Evolutionary conservation across 1,140 invertebrate genomes (phyloP), one percentile per base, ranked within the genome.

Genomic region (Procambarus clarkii): DNA sequence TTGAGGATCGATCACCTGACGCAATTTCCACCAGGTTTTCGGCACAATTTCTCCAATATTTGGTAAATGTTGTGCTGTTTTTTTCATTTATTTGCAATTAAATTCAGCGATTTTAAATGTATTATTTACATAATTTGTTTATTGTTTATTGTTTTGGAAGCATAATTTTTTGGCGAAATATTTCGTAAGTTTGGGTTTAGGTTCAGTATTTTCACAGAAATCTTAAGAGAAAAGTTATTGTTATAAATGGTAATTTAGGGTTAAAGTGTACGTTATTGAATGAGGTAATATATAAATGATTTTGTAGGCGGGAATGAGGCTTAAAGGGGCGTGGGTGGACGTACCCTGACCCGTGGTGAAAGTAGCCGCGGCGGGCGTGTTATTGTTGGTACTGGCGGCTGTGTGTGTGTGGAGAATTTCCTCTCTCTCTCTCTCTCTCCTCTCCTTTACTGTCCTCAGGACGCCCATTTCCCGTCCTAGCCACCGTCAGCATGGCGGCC

Each of bases 1-100:
- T 21, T 82, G 18, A 58, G 85, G 85, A 87, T 87, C 85, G 85
- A 87, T 87, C 85, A 87, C 85, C 85, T 87, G 85, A 87, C 54
- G 21, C 9, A 82, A 77, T 34, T 87, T 74, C 3, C 24, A 5
- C 44, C 74, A 46, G n/a, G 18, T 87, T 86, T 78, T 34, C 13
- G 85, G 74, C 24, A 87, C 7, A 87, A 34, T 54, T 13, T 9
- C 8, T 54, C n/a, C 5, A 2, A 34, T 78, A 45, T 78, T 7
- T 0, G 8, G 8, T 54, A 9, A 48, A 24, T n/a, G 11, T 4
- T 44, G 44, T 34, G 0, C 11, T 34, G 4, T 0, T 78, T 78
- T 34, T 34, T 15, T 7, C 44, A 48, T 21, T 44, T 78, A 45
- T 45, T 45, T 78, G 34, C 44, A 2, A 48, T 7, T 2, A 48